Percentiles rank a stretch among this genome's conserved stretches.
Conservation (phyloP, 2,113 vertebrate species). For the Phodopus roborovskii region DNA sequence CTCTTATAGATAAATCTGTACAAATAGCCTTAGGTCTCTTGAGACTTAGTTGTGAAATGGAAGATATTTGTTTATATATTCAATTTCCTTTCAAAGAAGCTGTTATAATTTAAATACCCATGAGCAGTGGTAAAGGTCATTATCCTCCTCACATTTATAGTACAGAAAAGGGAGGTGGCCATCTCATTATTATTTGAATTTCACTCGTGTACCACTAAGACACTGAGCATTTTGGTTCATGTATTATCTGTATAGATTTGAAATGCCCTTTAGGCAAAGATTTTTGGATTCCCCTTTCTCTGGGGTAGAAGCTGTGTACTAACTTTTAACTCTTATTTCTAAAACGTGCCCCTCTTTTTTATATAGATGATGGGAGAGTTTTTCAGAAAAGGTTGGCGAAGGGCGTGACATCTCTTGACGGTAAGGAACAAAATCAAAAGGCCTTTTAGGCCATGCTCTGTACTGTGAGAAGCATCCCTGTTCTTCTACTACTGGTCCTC, state of each 20-base stretch:
- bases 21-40: conserved; percentile 26
- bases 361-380: conserved; percentile 57
- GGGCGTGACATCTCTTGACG: conserved; percentile 7
- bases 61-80: not conserved
- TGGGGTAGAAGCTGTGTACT: not conserved
- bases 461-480: not conserved
- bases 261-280: not conserved
- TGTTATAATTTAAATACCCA: not conserved
- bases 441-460: not conserved
- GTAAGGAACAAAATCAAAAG: conserved; percentile 1
- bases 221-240: not conserved
- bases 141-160: not conserved
- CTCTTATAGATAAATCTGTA: not conserved
- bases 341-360: not conserved
- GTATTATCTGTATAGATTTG: not conserved
- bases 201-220: not conserved
- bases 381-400: conserved; percentile 63
- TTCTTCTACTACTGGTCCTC: not conserved
- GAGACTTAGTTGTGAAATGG: conserved; percentile 30
- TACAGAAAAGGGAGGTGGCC: not conserved
- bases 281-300: conserved; percentile 20
- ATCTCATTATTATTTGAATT: conserved; percentile 14
- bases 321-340: conserved; percentile 18
- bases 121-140: not conserved
- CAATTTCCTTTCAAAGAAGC: conserved; percentile 8